Conservation (phyloP, 2,888 invertebrate genomes). For the Drosophila picticornis region DNA sequence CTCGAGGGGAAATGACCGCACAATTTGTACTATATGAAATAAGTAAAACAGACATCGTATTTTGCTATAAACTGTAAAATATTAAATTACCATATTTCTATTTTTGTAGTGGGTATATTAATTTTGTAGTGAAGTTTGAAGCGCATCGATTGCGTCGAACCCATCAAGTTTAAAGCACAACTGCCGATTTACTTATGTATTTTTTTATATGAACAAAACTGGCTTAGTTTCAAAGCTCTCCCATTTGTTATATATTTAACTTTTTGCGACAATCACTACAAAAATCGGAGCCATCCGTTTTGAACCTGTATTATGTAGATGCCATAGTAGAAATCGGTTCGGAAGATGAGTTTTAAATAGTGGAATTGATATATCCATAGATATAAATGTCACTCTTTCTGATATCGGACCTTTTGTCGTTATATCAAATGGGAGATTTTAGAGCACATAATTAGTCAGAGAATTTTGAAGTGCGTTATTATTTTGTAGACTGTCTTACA, state of each 20-base stretch:
- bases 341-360: not conserved
- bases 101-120: not conserved
- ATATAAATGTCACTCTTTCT: not conserved
- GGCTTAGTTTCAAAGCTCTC: not conserved
- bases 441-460: not conserved
- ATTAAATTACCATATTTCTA: not conserved
- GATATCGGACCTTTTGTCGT: not conserved
- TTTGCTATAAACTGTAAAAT: not conserved
- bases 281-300: not conserved
- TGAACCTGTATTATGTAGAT: not conserved
- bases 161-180: not conserved
- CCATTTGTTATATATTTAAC: not conserved
- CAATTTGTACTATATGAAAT: not conserved
- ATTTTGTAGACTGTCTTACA: not conserved
- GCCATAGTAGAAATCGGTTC: not conserved
- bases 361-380: not conserved
- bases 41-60: not conserved
- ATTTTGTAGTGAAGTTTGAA: not conserved
- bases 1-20: conserved; percentile 11
- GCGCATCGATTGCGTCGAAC: not conserved
- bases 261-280: not conserved
- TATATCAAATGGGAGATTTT: not conserved
- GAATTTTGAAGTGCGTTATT: not conserved
- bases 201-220: not conserved
- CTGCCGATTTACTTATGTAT: not conserved